Base-by-base conservation (phyloP, 1,140 invertebrate genomes). In the Drosophila murphyi region DNA sequence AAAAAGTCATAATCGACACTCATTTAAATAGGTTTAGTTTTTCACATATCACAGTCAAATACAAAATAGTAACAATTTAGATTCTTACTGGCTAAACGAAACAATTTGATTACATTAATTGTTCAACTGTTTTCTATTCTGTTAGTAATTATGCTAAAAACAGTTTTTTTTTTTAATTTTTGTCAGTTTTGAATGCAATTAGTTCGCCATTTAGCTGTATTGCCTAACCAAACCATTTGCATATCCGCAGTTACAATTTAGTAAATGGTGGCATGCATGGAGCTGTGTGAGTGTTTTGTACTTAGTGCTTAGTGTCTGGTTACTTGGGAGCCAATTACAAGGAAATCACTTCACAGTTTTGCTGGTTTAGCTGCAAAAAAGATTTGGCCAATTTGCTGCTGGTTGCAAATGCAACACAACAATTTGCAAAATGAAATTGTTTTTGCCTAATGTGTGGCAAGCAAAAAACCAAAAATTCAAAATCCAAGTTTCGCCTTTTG, bases 211-310 rank as follows among this genome's bases (percentile, higher is more conserved):
- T 56, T 29, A 6, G 2, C n/a, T 0, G 12, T 37, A 45, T 34
- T 67, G 47, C 29, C 35, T 56, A 60, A 54, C 48, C 37, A 20
- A 67, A 45, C 57, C 51, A 75, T 75, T 83, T 80, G 85, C 59
- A 60, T 54, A 78, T 78, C 60, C 60, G 63, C 73, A 75, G 12
- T 88, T 80, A 76, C 68, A 78, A 87, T 87, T 86, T 77, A 28
- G 39, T 50, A 68, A 57, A 55, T 71, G 41, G 31, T 68, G 41
- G 28, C 12, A 59, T 43, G n/a, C n/a, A 52, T 43, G 60, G 20
- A 20, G 20, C 20, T 8, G 34, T 55, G 12, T 51, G 12, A 57
- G 55, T 43, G 8, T 39, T 47, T 43, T 29, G 50, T 45, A 51
- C 47, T 74, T 70, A 55, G 31, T 32, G 29, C 62, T 72, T 72